phyloP scores from a whole-genome alignment of 2,797 vertebrate genomes.

The Peromyscus nudipes region DNA sequence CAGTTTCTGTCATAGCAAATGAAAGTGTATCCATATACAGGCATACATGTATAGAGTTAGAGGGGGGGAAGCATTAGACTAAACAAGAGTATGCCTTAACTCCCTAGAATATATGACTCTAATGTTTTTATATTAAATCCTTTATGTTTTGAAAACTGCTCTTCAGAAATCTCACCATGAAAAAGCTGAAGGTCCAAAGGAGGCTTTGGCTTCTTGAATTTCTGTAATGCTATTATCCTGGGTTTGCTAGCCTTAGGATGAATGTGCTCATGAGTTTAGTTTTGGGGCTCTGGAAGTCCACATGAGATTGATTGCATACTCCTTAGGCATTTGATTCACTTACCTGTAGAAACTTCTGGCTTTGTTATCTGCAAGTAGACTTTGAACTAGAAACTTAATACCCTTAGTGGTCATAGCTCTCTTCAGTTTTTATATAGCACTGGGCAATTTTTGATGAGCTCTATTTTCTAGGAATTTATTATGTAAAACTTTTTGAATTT shows the following conservation, averaged over 20 bases:
- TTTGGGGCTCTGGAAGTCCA: not conserved
- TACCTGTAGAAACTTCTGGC: not conserved
- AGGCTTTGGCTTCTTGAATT: not conserved
- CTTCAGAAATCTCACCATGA: slow-evolving; percentile 19
- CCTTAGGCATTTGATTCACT: not conserved
- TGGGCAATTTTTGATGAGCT: not conserved
- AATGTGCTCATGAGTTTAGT: not conserved
- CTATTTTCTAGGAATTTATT: slow-evolving; percentile 1
- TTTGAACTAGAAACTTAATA: not conserved
- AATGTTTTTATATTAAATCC: not conserved
- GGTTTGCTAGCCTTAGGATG: not conserved
- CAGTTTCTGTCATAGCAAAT: not conserved
- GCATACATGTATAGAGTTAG: not conserved
- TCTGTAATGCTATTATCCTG: not conserved
- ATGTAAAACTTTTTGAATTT: slow-evolving; percentile 26
- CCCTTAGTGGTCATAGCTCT: not conserved
- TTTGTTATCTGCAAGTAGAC: not conserved
- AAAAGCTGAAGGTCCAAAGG: not conserved
- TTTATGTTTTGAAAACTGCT: not conserved
- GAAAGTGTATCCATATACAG: not conserved
- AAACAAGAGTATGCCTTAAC: not conserved
- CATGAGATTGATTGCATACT: not conserved
- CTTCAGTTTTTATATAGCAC: not conserved
- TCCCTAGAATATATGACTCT: not conserved
- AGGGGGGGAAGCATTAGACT: not conserved